Percentiles rank a stretch among this genome's conserved stretches.
Evolutionary conservation across 2,113 vertebrate species (phyloP).

Genomic region (Ictidomys tridecemlineatus): DNA sequence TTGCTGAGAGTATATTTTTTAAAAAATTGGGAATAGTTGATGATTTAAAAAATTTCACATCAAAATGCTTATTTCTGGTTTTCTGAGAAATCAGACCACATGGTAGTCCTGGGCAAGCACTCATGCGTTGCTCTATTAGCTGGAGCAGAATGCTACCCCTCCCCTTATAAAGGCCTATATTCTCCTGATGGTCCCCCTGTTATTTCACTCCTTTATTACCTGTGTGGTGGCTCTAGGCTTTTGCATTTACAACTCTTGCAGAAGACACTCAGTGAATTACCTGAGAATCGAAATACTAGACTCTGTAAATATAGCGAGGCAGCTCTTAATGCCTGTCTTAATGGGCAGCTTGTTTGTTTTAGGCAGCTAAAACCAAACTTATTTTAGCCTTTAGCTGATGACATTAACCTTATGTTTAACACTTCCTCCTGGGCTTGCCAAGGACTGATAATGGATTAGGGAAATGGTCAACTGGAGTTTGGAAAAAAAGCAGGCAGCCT

Average conservation of each 20-base stretch:
- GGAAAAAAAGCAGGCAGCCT: constrained; percentile 31
- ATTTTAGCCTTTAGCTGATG: not conserved
- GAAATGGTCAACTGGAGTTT: not conserved
- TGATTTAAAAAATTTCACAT: constrained; percentile 40
- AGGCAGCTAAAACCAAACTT: constrained; percentile 46
- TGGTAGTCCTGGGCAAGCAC: not conserved
- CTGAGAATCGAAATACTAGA: constrained; percentile 11
- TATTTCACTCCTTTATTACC: not conserved
- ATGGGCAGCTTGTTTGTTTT: constrained; percentile 33
- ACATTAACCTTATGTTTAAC: constrained; percentile 33
- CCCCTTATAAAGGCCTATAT: not conserved
- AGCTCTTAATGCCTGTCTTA: not conserved
- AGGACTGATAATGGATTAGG: not conserved
- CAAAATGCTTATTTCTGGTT: not conserved
- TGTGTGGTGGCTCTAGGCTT: not conserved
- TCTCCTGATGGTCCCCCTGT: not conserved
- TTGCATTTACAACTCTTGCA: not conserved
- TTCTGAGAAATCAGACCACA: not conserved
- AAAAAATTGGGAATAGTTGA: not conserved
- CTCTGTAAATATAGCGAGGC: constrained; percentile 55
- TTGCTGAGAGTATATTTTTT: not conserved
- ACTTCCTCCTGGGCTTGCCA: constrained; percentile 10
- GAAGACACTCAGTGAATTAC: constrained; percentile 47
- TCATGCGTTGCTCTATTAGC: not conserved
- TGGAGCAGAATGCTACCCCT: too few species aligned